phyloP scores from a whole-genome alignment of 2,797 vertebrate genomes.

The Molossus alvarezi region DNA sequence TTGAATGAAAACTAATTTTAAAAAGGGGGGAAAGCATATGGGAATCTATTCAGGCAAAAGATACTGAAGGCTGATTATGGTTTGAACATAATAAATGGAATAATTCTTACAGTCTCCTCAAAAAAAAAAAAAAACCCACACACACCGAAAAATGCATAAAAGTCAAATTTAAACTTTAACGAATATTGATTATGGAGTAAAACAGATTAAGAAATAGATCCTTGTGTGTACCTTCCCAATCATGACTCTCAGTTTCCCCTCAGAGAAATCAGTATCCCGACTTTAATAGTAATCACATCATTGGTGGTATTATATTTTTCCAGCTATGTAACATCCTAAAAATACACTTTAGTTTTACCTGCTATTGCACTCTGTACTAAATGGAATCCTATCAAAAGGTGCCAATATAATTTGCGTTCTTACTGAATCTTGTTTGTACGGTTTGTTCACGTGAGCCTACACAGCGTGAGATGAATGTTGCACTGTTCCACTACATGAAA shows the following conservation, averaged over 20 bases:
- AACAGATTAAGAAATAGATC: background rate
- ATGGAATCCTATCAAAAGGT: background rate
- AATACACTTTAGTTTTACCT: background rate
- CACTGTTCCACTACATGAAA: background rate
- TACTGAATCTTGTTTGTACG: background rate
- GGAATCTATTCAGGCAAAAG: background rate
- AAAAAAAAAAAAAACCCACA: too few relatives aligned
- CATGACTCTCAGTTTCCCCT: background rate
- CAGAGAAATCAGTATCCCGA: background rate
- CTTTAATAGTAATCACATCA: background rate
- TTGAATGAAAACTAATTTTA: too few relatives aligned
- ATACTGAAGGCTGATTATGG: background rate
- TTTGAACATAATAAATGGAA: constrained; percentile 34
- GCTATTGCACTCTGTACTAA: background rate
- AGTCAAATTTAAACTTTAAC: constrained; percentile 17
- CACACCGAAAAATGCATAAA: background rate
- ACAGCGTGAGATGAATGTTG: too few relatives aligned
- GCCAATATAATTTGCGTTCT: background rate
- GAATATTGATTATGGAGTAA: constrained; percentile 2
- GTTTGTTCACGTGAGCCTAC: constrained; percentile 2
- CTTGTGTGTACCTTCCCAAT: background rate
- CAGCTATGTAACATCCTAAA: background rate
- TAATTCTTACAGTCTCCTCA: background rate
- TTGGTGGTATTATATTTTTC: background rate
- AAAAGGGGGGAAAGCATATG: background rate